Base-by-base conservation (phyloP, 2,888 invertebrate genomes). In the Ophion costatus region DNA sequence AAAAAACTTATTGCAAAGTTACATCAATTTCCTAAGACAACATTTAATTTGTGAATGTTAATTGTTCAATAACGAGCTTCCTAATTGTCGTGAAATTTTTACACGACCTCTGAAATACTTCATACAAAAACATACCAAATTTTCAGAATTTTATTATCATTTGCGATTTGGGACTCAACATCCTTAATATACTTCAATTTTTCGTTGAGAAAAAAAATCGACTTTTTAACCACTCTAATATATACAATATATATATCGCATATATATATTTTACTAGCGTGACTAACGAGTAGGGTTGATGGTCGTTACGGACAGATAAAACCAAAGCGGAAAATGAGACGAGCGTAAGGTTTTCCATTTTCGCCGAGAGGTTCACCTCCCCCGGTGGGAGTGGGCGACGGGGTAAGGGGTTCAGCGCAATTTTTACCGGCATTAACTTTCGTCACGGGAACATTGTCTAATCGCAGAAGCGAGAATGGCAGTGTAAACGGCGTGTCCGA, bases 381-480 rank as follows among this genome's bases (percentile, higher is more conserved):
- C n/a, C 56, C 7, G 20, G 0, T 57, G 20, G n/a, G 57, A 20
- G 59, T 7, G 59, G 59, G 20, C 22, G 38, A 51, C 33, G 33
- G 57, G 61, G 66, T 57, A 69, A 38, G 24, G 24, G 64, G 29
- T 24, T n/a, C 7, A 45, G 4, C 22, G n/a, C 29, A 56, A 59
- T 71, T 71, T 76, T 11, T 57, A 38, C 56, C 63, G 64, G 63
- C 29, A 45, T 17, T 76, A 10, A 33, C n/a, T 66, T 61, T 74
- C 67, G 66, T 82, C 78, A 79, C 61, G 79, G 73, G 22, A 82
- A 74, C 51, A 80, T 83, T 83, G 66, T 80, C 57, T 74, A 33
- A 80, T 79, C 76, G 56, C 82, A 89, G 89, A 80, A 89, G 88
- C 81, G 88, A 86, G 83, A 86, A 80, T 78, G 89, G 88, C 86